A percentile compares a stretch with the other conserved stretches of the same genome.
Evolutionary conservation across 2,113 vertebrate genomes (phyloP).

Genomic region (Myiopsitta monachus): DNA sequence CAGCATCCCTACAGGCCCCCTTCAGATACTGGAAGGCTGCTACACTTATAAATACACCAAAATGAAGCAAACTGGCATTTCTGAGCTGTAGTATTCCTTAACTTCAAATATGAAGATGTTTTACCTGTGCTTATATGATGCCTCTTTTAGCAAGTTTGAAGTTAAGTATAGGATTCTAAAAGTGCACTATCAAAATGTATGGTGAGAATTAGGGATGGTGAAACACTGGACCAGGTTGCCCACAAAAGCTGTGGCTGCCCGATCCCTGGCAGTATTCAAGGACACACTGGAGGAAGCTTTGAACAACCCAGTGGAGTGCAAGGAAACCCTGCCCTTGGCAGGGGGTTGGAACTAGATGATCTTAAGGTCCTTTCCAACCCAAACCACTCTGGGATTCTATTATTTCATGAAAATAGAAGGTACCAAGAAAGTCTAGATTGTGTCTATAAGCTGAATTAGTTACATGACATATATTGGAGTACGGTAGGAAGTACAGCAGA

Average conservation of each 20-base stretch:
- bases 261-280: too few relatives aligned
- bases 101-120: neutral
- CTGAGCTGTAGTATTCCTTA: neutral
- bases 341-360: neutral
- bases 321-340: too few relatives aligned
- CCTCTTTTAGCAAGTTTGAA: neutral
- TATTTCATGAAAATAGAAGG: neutral
- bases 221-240: too few relatives aligned
- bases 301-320: too few relatives aligned
- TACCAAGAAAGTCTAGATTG: neutral
- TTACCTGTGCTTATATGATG: neutral
- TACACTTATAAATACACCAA: neutral
- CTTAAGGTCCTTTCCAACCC: neutral
- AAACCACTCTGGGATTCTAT: neutral
- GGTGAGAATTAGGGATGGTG: too few relatives aligned
- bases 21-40: too few relatives aligned
- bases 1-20: too few relatives aligned
- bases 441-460: neutral
- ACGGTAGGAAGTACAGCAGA: neutral
- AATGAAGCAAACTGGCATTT: neutral
- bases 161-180: neutral
- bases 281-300: too few relatives aligned
- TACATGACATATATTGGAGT: neutral
- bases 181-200: neutral
- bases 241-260: too few relatives aligned